Evolutionary conservation across 2,113 vertebrate species (phyloP).

Genomic region (Lycocorax pyrrhopterus): DNA sequence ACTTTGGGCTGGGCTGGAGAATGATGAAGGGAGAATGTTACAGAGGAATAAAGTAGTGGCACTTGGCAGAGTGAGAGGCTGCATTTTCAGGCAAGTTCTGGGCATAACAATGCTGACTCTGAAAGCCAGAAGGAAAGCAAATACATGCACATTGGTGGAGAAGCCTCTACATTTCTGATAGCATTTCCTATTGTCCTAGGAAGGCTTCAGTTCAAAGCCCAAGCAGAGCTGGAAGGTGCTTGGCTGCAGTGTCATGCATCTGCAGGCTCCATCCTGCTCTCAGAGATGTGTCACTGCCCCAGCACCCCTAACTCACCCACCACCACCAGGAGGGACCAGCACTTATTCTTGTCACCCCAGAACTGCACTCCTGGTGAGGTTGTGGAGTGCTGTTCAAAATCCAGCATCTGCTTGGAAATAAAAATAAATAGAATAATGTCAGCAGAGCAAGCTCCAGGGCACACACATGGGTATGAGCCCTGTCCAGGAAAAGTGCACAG

Average conservation of each 20-base stretch:
- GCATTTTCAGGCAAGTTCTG: not conserved
- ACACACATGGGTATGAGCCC: accelerated
- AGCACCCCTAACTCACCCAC: not conserved
- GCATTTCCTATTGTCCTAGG: not conserved
- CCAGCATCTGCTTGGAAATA: not conserved
- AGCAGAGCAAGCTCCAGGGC: not conserved
- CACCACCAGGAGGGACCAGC: not conserved
- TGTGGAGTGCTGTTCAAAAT: not conserved
- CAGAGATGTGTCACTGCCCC: not conserved
- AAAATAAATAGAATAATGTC: not conserved
- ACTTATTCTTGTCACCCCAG: not conserved
- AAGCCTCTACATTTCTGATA: not conserved
- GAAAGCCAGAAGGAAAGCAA: not conserved
- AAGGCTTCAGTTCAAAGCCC: not conserved
- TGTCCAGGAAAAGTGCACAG: not conserved
- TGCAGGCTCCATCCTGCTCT: not conserved
- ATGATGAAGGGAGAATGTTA: not conserved
- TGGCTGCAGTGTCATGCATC: accelerated
- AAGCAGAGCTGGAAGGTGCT: not conserved
- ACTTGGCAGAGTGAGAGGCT: not conserved
- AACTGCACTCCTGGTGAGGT: not conserved
- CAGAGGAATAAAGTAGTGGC: not conserved
- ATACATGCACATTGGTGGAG: accelerated
- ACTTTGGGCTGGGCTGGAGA: not conserved
- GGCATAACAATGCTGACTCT: not conserved